phyloP scores from a whole-genome alignment of 2,113 vertebrate species.

The Calonectris borealis region DNA sequence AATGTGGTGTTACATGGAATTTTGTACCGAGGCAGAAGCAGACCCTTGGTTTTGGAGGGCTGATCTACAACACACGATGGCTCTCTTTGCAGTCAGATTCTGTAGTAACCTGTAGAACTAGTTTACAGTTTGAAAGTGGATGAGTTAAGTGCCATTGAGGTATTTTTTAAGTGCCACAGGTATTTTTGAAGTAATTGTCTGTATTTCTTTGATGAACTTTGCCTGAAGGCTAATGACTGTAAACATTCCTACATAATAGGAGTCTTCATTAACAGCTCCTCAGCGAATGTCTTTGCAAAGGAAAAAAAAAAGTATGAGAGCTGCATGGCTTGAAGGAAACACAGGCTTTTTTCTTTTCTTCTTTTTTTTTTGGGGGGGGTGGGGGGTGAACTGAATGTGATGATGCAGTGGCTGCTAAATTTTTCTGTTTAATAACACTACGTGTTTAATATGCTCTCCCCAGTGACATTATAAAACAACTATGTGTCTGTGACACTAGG shows the following conservation, averaged over 20 bases:
- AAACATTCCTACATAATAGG: conserved; percentile 42
- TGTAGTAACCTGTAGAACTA: background rate
- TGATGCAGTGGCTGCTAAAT: background rate
- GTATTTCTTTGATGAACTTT: conserved; percentile 45
- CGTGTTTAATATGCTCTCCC: background rate
- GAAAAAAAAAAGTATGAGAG: background rate
- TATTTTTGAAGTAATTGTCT: background rate
- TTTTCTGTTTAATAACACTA: background rate
- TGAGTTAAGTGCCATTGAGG: background rate
- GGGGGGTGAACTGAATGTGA: background rate
- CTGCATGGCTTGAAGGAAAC: background rate
- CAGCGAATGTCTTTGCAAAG: background rate
- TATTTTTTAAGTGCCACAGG: background rate
- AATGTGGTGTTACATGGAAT: background rate
- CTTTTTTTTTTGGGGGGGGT: background rate
- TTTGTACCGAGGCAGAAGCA: background rate
- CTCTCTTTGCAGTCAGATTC: background rate
- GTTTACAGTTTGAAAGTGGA: conserved; percentile 1
- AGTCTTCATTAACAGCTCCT: conserved; percentile 10
- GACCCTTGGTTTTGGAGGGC: background rate
- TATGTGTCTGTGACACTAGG: background rate
- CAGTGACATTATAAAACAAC: background rate
- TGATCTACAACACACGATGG: background rate
- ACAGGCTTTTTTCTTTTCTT: background rate
- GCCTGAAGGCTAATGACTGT: conserved; percentile 31